These are phyloP conservation scores for Thymelicus acteon DNA, from an alignment of 2,888 invertebrate species.

Conservation along the genomic window DNA sequence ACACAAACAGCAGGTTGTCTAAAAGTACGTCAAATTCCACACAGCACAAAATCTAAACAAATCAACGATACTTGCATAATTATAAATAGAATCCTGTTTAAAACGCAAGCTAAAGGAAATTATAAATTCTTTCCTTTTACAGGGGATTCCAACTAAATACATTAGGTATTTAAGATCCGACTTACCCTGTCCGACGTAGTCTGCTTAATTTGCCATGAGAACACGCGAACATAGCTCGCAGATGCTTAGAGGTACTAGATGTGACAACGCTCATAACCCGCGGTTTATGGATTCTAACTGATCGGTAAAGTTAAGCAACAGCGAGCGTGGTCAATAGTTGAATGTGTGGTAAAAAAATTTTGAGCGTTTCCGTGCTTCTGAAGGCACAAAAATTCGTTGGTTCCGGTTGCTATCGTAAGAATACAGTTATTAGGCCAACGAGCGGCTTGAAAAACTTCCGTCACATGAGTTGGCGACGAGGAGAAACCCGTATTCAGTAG, in stretches of 20 bases:
- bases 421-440: too few relatives aligned
- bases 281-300: too few relatives aligned
- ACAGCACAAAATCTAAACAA: neutral
- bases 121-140: constrained; percentile 62
- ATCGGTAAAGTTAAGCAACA: too few relatives aligned
- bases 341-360: too few relatives aligned
- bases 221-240: constrained; percentile 56
- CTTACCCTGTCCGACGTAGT: constrained; percentile 57
- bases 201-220: constrained; percentile 73
- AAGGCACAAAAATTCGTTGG: too few relatives aligned
- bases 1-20: too few relatives aligned
- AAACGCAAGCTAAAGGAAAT: constrained; percentile 49
- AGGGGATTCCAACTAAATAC: constrained; percentile 62
- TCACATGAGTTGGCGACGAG: too few relatives aligned
- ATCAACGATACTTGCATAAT: neutral
- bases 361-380: too few relatives aligned
- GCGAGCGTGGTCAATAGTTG: too few relatives aligned
- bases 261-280: neutral
- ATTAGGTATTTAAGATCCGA: constrained; percentile 66
- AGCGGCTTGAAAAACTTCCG: too few relatives aligned
- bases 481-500: too few relatives aligned
- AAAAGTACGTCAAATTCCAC: neutral
- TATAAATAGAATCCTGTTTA: constrained; percentile 38
- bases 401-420: too few relatives aligned
- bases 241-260: constrained; percentile 17